Evolutionary conservation across 2,888 invertebrate genomes (phyloP), one percentile per base, ranked within the genome.

Genomic region (Cinara cedri): DNA sequence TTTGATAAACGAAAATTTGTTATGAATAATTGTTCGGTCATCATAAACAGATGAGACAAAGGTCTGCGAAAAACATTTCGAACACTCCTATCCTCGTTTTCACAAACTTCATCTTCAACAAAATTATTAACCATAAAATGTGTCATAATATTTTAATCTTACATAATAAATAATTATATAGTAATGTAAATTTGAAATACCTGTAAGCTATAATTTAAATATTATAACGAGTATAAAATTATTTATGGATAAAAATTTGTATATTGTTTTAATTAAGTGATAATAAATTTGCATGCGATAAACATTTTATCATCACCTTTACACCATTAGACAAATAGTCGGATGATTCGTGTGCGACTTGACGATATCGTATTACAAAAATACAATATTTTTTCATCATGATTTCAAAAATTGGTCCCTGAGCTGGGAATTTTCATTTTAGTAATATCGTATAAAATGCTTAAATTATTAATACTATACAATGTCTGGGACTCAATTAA

Each of bases 321-420:
- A 57, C 14, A 57, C 57, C 57, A 57, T 21, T 57, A 26, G 55
- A 55, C n/a, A n/a, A n/a, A n/a, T n/a, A n/a, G n/a, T n/a, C n/a
- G n/a, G n/a, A n/a, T n/a, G n/a, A n/a, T n/a, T n/a, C n/a, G n/a
- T n/a, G n/a, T n/a, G n/a, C n/a, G n/a, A n/a, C n/a, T n/a, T n/a
- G n/a, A n/a, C n/a, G n/a, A n/a, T n/a, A n/a, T n/a, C n/a, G n/a
- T n/a, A n/a, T n/a, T n/a, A n/a, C n/a, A n/a, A n/a, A n/a, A n/a
- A n/a, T n/a, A n/a, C n/a, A n/a, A n/a, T n/a, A n/a, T n/a, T n/a
- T n/a, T n/a, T n/a, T n/a, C n/a, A n/a, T n/a, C n/a, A n/a, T n/a
- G n/a, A n/a, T n/a, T n/a, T n/a, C n/a, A n/a, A n/a, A n/a, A n/a
- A n/a, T n/a, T n/a, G n/a, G n/a, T n/a, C n/a, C n/a, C n/a, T n/a